These are phyloP conservation scores for Octodon degus DNA, from an alignment of 2,113 vertebrate genomes.

Conservation along the genomic window DNA sequence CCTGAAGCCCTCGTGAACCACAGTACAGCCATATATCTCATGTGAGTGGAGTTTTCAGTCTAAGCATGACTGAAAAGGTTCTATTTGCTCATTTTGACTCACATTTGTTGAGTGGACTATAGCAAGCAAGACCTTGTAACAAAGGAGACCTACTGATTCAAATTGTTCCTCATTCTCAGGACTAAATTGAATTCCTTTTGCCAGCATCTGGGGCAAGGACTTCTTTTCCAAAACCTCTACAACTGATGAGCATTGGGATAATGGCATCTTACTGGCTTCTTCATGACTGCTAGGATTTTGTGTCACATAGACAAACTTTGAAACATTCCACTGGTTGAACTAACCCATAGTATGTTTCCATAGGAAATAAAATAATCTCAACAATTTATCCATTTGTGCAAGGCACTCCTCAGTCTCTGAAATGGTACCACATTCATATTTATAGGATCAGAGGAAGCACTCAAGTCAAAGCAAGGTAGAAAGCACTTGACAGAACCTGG, in stretches of 20 bases:
- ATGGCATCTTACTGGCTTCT: conserved; percentile 1
- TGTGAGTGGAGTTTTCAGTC: background rate
- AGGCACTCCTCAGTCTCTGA: background rate
- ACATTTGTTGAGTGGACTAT: background rate
- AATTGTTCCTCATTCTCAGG: too few species aligned
- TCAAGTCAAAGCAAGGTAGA: background rate
- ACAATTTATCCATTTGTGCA: background rate
- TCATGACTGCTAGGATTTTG: background rate
- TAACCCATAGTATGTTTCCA: background rate
- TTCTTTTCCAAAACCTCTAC: background rate
- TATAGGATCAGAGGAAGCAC: background rate
- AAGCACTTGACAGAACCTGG: background rate
- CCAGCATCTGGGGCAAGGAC: background rate
- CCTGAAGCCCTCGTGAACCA: background rate
- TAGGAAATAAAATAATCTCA: background rate
- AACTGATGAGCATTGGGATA: background rate
- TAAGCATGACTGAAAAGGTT: background rate
- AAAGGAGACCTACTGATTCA: background rate
- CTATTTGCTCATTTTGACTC: background rate
- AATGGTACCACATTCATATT: background rate
- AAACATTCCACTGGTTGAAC: background rate
- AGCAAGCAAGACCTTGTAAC: background rate
- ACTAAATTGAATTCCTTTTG: background rate
- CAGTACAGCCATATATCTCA: background rate
- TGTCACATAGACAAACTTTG: background rate